Evolutionary conservation across 2,797 vertebrate species (phyloP).

Genomic region (Enoplosus armatus): DNA sequence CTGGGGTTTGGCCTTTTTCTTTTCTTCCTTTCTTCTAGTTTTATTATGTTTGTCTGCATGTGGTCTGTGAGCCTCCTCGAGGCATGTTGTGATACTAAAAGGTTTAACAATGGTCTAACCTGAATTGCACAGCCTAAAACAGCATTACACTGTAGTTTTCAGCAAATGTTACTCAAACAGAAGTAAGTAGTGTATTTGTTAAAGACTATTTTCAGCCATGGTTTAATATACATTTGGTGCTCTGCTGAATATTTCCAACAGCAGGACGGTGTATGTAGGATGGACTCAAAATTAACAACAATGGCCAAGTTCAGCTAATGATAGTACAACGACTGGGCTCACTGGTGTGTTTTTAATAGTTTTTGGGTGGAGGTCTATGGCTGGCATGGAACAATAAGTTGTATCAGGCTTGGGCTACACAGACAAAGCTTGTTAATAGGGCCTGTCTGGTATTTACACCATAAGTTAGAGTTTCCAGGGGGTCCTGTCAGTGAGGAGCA

Average conservation of each 20-base stretch:
- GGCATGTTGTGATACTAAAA: slow-evolving; percentile 13
- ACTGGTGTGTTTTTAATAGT: not conserved
- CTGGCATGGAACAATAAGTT: not conserved
- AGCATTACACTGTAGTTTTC: not conserved
- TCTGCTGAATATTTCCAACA: slow-evolving; percentile 1
- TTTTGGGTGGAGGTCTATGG: not conserved
- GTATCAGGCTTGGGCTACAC: not conserved
- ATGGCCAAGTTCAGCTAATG: not conserved
- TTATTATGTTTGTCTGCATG: not conserved
- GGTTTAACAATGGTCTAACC: not conserved
- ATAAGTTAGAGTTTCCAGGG: not conserved
- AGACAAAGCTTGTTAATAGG: not conserved
- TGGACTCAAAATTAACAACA: not conserved
- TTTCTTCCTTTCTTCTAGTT: not conserved
- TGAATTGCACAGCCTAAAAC: not conserved
- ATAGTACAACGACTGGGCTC: not conserved
- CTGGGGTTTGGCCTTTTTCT: not conserved
- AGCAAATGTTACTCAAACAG: not conserved
- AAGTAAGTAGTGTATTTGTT: not conserved
- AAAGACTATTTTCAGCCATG: not conserved
- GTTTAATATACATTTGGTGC: slow-evolving; percentile 7
- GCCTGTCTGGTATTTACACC: not conserved
- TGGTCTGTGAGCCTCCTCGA: not conserved
- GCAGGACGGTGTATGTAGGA: not conserved
- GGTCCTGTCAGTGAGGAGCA: not conserved